These are phyloP conservation scores for Pentalonia nigronervosa DNA, from an alignment of 1,140 invertebrate species.

Conservation along the genomic window DNA sequence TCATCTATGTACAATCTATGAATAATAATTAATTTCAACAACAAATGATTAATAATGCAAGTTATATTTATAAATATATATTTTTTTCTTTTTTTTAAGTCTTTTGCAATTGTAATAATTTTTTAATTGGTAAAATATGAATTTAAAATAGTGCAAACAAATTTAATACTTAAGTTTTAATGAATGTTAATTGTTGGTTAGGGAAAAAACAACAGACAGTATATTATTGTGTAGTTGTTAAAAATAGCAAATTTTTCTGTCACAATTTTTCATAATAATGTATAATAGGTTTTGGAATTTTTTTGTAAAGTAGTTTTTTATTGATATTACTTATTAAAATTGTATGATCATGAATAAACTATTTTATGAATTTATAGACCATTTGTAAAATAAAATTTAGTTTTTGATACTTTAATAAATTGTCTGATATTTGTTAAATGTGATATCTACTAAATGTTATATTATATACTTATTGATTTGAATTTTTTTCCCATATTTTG, in stretches of 20 bases:
- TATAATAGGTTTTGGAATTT: slow-evolving; percentile 2
- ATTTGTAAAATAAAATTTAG: not conserved
- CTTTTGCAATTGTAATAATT: slow-evolving; percentile 11
- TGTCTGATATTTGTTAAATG: not conserved
- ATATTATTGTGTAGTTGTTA: not conserved
- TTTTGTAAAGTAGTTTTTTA: not conserved
- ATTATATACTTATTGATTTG: not conserved
- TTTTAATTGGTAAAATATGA: slow-evolving; percentile 24
- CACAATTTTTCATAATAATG: not conserved
- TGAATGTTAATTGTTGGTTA: not conserved
- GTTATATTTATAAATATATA: slow-evolving; percentile 44
- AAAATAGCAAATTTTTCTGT: not conserved
- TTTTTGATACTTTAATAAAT: not conserved
- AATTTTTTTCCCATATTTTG: not conserved
- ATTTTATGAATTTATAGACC: slow-evolving; percentile 26
- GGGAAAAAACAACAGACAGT: not conserved
- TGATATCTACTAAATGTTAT: not conserved
- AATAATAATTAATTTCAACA: slow-evolving; percentile 24
- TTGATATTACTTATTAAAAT: slow-evolving; percentile 13
- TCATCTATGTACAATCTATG: not conserved
- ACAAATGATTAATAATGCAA: slow-evolving; percentile 31
- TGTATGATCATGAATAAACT: not conserved
- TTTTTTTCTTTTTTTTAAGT: not conserved
- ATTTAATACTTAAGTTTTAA: not conserved
- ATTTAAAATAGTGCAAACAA: slow-evolving; percentile 6